These are phyloP conservation scores for Ennomos fuscantarius DNA, from an alignment of 2,888 invertebrate species.

Conservation along the genomic window DNA sequence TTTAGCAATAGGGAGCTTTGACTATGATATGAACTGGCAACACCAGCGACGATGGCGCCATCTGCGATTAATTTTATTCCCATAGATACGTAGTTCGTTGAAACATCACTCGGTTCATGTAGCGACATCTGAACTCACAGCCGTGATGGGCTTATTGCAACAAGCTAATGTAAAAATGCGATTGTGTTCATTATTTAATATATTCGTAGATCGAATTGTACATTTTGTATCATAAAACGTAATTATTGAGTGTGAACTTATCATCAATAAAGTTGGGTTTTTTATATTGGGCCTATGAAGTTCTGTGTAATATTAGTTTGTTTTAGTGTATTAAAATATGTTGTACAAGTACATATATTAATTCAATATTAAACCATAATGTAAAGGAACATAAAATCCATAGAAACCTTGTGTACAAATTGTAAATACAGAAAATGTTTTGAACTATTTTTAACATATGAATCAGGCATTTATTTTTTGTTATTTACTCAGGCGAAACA, in stretches of 20 bases:
- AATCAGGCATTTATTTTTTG: slow-evolving; percentile 58
- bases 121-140: slow-evolving; percentile 13
- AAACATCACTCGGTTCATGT: slow-evolving; percentile 8
- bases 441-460: slow-evolving; percentile 43
- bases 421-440: slow-evolving; percentile 64
- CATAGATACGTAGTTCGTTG: not conserved
- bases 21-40: no score
- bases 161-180: slow-evolving; percentile 57
- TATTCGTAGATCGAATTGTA: slow-evolving; percentile 64
- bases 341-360: slow-evolving; percentile 5
- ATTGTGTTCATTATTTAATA: slow-evolving; percentile 78
- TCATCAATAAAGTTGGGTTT: slow-evolving; percentile 15
- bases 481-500: slow-evolving; percentile 46
- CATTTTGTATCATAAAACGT: slow-evolving; percentile 63
- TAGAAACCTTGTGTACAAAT: slow-evolving; percentile 50
- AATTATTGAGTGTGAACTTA: slow-evolving; percentile 33
- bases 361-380: slow-evolving; percentile 6
- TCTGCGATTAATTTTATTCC: no score
- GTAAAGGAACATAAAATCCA: slow-evolving; percentile 9
- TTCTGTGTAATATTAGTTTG: slow-evolving; percentile 17
- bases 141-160: slow-evolving; percentile 48
- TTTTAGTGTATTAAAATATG: not conserved
- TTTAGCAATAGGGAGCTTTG: not conserved
- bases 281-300: slow-evolving; percentile 30
- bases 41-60: no score